These are phyloP conservation scores for Typhlomys cinereus DNA, from an alignment of 2,113 vertebrate genomes.

Conservation along the genomic window DNA sequence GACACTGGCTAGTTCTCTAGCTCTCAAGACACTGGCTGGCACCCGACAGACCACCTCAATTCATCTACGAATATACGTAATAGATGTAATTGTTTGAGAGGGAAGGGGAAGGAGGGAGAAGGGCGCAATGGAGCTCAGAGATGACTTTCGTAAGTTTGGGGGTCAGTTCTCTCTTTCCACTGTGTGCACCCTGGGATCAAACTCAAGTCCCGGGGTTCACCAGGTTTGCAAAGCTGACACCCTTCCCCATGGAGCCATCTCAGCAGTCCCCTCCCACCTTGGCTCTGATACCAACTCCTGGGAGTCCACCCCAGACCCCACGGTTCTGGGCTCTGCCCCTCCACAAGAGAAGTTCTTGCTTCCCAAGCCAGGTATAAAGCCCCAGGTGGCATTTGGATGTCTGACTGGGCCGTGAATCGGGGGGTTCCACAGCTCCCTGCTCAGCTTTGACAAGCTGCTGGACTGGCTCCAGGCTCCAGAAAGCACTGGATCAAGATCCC, in stretches of 20 bases:
- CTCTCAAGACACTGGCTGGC: background rate
- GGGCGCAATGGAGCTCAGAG: too few species aligned
- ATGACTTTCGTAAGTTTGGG: too few species aligned
- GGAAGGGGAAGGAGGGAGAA: too few species aligned
- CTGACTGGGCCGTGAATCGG: background rate
- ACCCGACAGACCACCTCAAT: background rate
- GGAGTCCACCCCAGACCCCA: background rate
- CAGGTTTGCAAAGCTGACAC: too few species aligned
- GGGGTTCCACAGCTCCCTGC: background rate
- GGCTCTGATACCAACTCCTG: background rate
- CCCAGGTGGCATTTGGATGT: too few species aligned
- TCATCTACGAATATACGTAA: too few species aligned
- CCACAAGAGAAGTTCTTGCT: background rate
- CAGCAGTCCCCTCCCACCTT: too few species aligned
- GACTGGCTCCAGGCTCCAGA: background rate
- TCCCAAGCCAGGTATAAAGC: background rate
- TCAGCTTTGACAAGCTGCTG: background rate
- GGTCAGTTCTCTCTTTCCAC: too few species aligned
- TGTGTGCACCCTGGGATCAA: too few species aligned
- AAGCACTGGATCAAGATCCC: background rate
- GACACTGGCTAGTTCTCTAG: background rate
- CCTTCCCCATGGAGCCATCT: too few species aligned
- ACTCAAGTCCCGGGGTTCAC: too few species aligned
- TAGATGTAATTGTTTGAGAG: too few species aligned
- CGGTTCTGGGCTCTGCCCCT: background rate